A percentile compares a stretch with the other conserved stretches of the same genome.
Conservation (phyloP, 2,888 invertebrate genomes). For the Lamellibrachia columna region DNA sequence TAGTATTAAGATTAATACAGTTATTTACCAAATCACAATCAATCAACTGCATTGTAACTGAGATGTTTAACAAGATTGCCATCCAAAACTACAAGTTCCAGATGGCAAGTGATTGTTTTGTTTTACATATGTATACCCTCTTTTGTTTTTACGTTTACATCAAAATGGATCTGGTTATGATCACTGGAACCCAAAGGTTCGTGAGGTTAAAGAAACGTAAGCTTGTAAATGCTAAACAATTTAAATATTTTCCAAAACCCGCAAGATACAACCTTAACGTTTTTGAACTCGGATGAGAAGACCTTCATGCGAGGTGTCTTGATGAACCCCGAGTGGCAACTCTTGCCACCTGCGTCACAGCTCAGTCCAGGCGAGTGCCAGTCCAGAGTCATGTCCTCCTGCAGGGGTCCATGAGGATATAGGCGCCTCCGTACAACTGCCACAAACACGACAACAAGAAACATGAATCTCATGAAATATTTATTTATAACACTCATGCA, state of each 20-base stretch:
- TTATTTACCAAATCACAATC: too few species aligned
- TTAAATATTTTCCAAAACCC: background rate
- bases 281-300: background rate
- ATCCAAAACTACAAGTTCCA: too few species aligned
- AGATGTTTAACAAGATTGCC: too few species aligned
- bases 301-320: conserved; percentile 9
- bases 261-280: background rate
- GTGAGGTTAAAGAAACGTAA: too few species aligned
- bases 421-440: background rate
- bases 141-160: too few species aligned
- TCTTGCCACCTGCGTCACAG: background rate
- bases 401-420: background rate
- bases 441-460: background rate
- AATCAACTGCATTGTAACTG: too few species aligned
- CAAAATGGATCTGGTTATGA: too few species aligned
- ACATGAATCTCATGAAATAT: background rate
- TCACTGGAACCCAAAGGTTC: too few species aligned
- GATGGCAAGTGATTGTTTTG: too few species aligned
- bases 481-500: background rate
- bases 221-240: background rate
- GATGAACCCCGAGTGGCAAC: conserved; percentile 10
- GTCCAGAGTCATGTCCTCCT: background rate
- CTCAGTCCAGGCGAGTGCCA: background rate
- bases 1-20: too few species aligned
- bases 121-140: too few species aligned